Evolutionary conservation across 2,113 vertebrate genomes (phyloP), one percentile per base, ranked within the genome.

Genomic region (Spizaetus ornatus): DNA sequence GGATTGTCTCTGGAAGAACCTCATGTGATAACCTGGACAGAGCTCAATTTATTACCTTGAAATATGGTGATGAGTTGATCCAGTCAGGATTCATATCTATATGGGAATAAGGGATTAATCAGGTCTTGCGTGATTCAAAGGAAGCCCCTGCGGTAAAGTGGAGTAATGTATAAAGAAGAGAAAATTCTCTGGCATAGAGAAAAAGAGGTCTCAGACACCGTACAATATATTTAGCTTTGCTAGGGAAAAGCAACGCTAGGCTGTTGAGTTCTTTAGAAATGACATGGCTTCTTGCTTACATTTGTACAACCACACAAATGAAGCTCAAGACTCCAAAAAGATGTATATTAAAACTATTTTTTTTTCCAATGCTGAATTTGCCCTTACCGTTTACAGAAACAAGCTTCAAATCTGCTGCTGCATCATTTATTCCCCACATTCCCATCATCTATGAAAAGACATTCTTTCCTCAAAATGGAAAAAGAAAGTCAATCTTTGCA

Each of bases 21-120:
- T 16, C n/a, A 23, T 0, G 9, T 1, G 34, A 83, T 86, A 88
- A 86, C 56, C 62, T 80, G 40, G 32, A 26, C 0, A 0, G n/a
- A 84, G 38, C 13, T 87, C 56, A 6, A 79, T 63, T 76, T 78
- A 59, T 89, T 38, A 87, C 9, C 52, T 82, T 79, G 55, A 85
- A 92, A 91, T 48, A 71, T 2, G 34, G 52, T 17, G 65, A 59
- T 8, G 81, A 96, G 47, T 45, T 78, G 66, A 93, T 81, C 70
- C 93, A 84, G 69, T 22, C 59, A 84, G 47, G 65, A 71, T 48
- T 81, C 83, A 79, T 65, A 71, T 58, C 69, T 74, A 2, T 40
- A 38, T 16, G 34, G 50, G 65, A 82, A 79, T 38, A 61, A 67
- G 43, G 63, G 69, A 95, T 71, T 85, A 86, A 94, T 47, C 77